phyloP scores from a whole-genome alignment of 2,888 invertebrate species.

The Pollenia griseotomentosa region DNA sequence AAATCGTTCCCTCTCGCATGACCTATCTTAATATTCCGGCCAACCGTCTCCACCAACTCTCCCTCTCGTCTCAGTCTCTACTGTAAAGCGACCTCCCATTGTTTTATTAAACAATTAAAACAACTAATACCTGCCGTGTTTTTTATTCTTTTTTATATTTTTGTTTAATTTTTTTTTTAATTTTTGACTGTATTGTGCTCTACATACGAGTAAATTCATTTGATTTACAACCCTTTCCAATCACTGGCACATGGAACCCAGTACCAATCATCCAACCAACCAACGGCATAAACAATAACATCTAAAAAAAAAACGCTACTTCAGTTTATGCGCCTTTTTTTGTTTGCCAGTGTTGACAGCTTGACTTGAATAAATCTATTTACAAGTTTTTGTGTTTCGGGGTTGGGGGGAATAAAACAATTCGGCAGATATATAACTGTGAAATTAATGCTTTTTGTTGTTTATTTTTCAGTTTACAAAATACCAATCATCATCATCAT shows the following conservation, averaged over 20 bases:
- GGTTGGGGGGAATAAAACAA: not conserved
- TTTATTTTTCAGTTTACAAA: slow-evolving; percentile 25
- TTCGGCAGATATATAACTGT: slow-evolving; percentile 67
- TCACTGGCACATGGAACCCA: slow-evolving; percentile 45
- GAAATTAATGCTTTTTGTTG: slow-evolving; percentile 54
- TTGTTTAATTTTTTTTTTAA: slow-evolving; percentile 28
- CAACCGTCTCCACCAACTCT: slow-evolving; percentile 6
- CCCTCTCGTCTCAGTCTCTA: slow-evolving; percentile 1
- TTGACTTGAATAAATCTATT: slow-evolving; percentile 72
- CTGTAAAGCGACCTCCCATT: slow-evolving; percentile 79
- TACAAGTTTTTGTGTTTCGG: slow-evolving; percentile 1
- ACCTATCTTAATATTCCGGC: slow-evolving; percentile 68
- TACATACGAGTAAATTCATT: slow-evolving; percentile 64
- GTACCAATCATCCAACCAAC: not conserved
- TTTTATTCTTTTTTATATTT: slow-evolving; percentile 40
- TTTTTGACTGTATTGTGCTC: slow-evolving; percentile 66
- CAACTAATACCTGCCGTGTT: slow-evolving; percentile 74
- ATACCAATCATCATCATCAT: not conserved
- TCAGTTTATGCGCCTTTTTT: slow-evolving; percentile 61
- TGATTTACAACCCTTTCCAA: slow-evolving; percentile 74
- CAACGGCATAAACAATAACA: not conserved
- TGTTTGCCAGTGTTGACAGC: slow-evolving; percentile 79
- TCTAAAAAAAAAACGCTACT: slow-evolving; percentile 55
- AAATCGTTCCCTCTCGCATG: slow-evolving; percentile 30
- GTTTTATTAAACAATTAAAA: slow-evolving; percentile 82